phyloP scores from a whole-genome alignment of 2,797 vertebrate species.

The Pipistrellus kuhlii region DNA sequence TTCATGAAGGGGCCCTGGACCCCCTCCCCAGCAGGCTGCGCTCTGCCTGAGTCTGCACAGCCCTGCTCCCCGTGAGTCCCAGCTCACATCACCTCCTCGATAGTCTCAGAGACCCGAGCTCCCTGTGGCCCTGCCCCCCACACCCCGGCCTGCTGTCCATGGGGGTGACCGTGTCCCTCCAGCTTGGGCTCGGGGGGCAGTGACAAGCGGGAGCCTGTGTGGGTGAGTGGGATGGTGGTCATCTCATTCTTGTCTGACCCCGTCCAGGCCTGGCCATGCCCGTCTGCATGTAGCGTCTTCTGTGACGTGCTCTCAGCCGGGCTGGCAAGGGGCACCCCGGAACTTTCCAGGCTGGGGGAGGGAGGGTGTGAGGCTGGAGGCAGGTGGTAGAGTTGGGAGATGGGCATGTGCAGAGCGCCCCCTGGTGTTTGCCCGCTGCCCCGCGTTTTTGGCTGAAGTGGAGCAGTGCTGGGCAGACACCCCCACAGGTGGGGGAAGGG shows the following conservation, averaged over 20 bases:
- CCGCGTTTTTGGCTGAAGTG: accelerated
- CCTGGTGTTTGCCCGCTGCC: neutral
- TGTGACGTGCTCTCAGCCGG: neutral
- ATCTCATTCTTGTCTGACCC: accelerated
- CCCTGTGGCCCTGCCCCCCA: neutral
- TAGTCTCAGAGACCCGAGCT: neutral
- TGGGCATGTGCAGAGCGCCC: neutral
- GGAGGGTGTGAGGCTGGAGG: neutral
- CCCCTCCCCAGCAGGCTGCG: neutral
- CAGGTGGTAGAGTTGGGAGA: neutral
- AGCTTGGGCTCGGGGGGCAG: neutral
- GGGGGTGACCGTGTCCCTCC: neutral
- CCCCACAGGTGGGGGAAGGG: accelerated
- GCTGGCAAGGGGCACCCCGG: neutral
- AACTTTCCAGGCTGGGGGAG: neutral
- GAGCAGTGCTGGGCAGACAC: accelerated
- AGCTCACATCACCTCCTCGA: neutral
- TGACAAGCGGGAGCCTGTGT: accelerated
- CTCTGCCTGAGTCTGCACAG: neutral
- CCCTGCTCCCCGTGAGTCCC: too few relatives aligned
- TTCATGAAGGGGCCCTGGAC: neutral
- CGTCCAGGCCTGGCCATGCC: neutral
- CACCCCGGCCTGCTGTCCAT: neutral
- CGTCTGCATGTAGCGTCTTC: neutral
- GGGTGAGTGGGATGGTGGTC: neutral